phyloP scores from a whole-genome alignment of 1,140 invertebrate species.

The Drosophila persimilis region DNA sequence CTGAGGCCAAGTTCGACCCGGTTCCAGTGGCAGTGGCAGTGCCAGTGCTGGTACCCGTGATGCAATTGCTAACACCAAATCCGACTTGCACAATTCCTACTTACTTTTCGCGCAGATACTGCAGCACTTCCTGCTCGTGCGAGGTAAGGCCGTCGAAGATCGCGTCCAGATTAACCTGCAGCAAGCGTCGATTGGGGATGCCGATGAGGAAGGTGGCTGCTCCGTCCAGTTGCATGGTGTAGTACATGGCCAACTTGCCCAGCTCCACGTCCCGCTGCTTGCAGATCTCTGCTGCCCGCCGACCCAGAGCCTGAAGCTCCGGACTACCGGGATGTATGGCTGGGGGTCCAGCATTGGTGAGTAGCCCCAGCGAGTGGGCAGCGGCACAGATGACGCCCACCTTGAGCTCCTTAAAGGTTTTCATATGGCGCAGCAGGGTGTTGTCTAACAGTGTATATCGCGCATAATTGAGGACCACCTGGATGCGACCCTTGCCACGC shows the following conservation, averaged over 20 bases:
- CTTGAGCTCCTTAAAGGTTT: conserved; percentile 88
- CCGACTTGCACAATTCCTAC: conserved; percentile 73
- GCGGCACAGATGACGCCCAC: conserved; percentile 94
- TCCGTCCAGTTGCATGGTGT: conserved; percentile 85
- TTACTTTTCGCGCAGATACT: conserved; percentile 87
- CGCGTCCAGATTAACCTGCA: conserved; percentile 87
- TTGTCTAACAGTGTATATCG: conserved; percentile 93
- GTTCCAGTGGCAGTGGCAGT: background rate
- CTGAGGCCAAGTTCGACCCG: conserved; percentile 64
- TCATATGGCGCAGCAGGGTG: conserved; percentile 88
- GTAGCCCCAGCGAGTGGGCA: conserved; percentile 91
- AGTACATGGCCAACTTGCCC: conserved; percentile 88
- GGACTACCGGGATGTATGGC: conserved; percentile 92
- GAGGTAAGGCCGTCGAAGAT: conserved; percentile 85
- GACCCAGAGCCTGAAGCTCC: conserved; percentile 87
- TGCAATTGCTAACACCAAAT: conserved; percentile 71
- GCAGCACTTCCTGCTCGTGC: conserved; percentile 85
- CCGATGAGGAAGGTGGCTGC: conserved; percentile 88
- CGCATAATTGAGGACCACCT: conserved; percentile 91
- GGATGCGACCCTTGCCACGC: conserved; percentile 84
- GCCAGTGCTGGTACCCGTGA: conserved; percentile 32
- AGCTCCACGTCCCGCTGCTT: conserved; percentile 88
- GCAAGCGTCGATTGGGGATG: conserved; percentile 86
- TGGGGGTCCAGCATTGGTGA: conserved; percentile 90
- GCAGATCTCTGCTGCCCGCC: conserved; percentile 86